A percentile compares a stretch with the other conserved stretches of the same genome.
Evolutionary conservation across 2,113 vertebrate genomes (phyloP).

Genomic region (Aplodontia rufa): DNA sequence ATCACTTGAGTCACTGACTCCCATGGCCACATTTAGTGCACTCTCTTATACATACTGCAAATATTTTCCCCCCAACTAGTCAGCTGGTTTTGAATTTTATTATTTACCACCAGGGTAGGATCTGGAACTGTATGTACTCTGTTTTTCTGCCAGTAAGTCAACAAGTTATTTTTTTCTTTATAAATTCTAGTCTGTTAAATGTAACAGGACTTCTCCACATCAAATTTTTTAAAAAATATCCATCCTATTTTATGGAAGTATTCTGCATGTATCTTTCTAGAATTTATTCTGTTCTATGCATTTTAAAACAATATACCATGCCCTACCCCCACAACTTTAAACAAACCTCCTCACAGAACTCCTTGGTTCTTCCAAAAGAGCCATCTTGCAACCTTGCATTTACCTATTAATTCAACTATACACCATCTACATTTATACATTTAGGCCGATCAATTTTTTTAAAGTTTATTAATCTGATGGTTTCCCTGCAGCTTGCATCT

Average conservation of each 20-base stretch:
- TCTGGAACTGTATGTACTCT: not conserved
- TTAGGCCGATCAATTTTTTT: not conserved
- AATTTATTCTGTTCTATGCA: not conserved
- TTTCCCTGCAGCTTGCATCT: not conserved
- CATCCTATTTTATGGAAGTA: not conserved
- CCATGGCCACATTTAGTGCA: not conserved
- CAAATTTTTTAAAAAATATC: not conserved
- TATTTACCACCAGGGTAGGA: not conserved
- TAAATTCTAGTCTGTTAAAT: not conserved
- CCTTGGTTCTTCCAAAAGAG: not conserved
- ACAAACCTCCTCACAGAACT: not conserved
- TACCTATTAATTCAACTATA: not conserved
- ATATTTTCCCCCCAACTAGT: not conserved
- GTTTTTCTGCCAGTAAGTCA: not conserved
- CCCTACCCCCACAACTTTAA: not conserved
- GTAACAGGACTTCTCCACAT: not conserved
- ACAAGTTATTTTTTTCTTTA: slow-evolving; percentile 4
- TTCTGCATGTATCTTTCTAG: not conserved
- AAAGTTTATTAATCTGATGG: not conserved
- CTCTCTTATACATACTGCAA: not conserved
- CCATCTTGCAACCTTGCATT: not conserved
- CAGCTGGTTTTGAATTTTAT: not conserved
- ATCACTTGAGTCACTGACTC: not conserved
- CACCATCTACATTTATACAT: not conserved
- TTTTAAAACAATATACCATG: not conserved